phyloP scores from a whole-genome alignment of 2,888 invertebrate genomes.

The Phragmatobia fuliginosa region DNA sequence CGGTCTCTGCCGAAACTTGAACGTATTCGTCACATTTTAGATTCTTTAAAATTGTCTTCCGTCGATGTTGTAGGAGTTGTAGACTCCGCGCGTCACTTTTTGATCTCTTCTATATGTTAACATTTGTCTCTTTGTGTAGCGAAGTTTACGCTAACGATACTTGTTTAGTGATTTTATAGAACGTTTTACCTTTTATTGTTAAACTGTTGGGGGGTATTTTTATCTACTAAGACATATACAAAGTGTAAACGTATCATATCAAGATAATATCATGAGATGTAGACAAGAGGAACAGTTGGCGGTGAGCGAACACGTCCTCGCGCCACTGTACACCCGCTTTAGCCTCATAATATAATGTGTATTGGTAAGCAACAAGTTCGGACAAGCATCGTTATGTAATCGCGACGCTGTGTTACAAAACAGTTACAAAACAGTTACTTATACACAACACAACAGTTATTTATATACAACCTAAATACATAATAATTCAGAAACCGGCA shows the following conservation, averaged over 20 bases:
- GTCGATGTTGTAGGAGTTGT: conserved; percentile 33
- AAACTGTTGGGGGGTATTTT: neutral
- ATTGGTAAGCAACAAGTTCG: conserved; percentile 19
- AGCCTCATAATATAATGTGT: conserved; percentile 53
- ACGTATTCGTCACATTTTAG: conserved; percentile 61
- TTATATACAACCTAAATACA: neutral
- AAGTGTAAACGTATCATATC: conserved; percentile 32
- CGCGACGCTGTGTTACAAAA: neutral
- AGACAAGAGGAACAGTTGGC: neutral
- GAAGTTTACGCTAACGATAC: neutral
- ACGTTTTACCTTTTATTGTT: neutral
- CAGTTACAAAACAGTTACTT: too few species aligned
- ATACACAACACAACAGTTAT: too few species aligned
- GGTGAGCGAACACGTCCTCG: conserved; percentile 56
- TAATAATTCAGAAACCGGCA: neutral
- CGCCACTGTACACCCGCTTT: conserved; percentile 55
- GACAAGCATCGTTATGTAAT: conserved; percentile 32
- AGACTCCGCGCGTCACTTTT: neutral
- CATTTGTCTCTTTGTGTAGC: neutral
- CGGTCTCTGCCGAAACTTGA: conserved; percentile 2
- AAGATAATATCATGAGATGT: conserved; percentile 17
- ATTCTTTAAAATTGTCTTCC: conserved; percentile 62
- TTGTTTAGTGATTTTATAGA: neutral
- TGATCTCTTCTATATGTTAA: neutral
- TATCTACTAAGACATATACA: neutral